A percentile compares a stretch with the other conserved stretches of the same genome.
Conservation (phyloP, 2,888 invertebrate genomes). For the Microchrysa polita region DNA sequence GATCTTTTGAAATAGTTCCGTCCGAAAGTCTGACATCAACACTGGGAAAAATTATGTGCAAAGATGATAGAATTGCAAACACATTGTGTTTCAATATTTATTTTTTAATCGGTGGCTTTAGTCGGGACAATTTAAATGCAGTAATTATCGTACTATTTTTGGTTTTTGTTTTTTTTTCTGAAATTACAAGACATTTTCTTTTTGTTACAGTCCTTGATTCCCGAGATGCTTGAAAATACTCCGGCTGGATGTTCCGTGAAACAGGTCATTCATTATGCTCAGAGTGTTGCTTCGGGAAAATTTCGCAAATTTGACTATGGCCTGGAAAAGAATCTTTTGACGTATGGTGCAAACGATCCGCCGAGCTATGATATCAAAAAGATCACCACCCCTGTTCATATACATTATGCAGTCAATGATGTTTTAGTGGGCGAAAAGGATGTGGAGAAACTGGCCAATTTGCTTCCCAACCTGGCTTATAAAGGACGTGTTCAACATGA, state of each 20-base stretch:
- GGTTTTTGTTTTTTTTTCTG: no score
- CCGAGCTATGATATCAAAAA: slow-evolving; percentile 67
- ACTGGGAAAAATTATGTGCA: background rate
- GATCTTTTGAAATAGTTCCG: background rate
- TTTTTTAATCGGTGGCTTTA: slow-evolving; percentile 11
- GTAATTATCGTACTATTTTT: no score
- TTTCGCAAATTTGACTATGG: slow-evolving; percentile 68
- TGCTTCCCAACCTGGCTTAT: slow-evolving; percentile 42
- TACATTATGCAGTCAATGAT: slow-evolving; percentile 71
- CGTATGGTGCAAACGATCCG: slow-evolving; percentile 66
- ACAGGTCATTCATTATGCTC: slow-evolving; percentile 72
- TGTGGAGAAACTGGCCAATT: slow-evolving; percentile 57
- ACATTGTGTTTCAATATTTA: background rate
- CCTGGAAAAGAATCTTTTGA: slow-evolving; percentile 61
- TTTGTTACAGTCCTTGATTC: slow-evolving; percentile 67
- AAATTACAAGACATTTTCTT: no score
- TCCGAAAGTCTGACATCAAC: background rate
- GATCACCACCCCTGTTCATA: slow-evolving; percentile 68
- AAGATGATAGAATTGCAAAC: background rate
- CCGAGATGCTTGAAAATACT: slow-evolving; percentile 68
- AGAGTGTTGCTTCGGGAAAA: slow-evolving; percentile 63
- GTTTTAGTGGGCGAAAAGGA: slow-evolving; percentile 67
- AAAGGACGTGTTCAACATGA: slow-evolving; percentile 64
- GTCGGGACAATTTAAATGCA: slow-evolving; percentile 17
- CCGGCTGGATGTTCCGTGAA: slow-evolving; percentile 73